phyloP scores from a whole-genome alignment of 1,140 invertebrate species.

The Rhyacophila brunnea region DNA sequence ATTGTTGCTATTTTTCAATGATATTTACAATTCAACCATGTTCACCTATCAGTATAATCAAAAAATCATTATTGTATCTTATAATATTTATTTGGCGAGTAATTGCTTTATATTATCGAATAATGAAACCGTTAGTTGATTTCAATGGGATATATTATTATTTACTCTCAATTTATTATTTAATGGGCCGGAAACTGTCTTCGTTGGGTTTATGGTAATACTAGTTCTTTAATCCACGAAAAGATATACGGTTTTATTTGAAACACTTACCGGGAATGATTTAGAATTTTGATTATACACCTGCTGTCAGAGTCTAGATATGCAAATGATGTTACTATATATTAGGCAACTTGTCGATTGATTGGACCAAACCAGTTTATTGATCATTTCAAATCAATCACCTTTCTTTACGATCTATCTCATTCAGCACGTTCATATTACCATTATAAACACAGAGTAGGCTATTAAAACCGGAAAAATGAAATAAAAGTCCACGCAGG shows the following conservation, averaged over 20 bases:
- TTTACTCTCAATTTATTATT: too few relatives aligned
- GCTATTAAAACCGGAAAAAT: constrained; percentile 27
- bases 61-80: too few relatives aligned
- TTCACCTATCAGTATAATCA: too few relatives aligned
- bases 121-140: too few relatives aligned
- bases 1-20: too few relatives aligned
- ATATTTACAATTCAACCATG: too few relatives aligned
- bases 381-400: constrained; percentile 36
- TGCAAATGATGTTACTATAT: constrained; percentile 36
- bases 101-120: too few relatives aligned
- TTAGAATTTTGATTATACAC: constrained; percentile 34
- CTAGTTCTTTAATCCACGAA: background rate
- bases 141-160: too few relatives aligned
- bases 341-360: constrained; percentile 36
- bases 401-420: constrained; percentile 35
- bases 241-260: constrained; percentile 21
- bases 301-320: constrained; percentile 28
- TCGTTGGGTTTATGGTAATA: too few relatives aligned
- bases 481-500: constrained; percentile 24
- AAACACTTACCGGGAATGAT: constrained; percentile 32
- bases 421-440: constrained; percentile 27
- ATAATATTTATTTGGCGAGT: too few relatives aligned
- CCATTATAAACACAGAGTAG: constrained; percentile 23
- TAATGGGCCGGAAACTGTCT: too few relatives aligned
- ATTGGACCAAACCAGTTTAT: constrained; percentile 34